Conservation (phyloP, 2,797 vertebrate genomes). For the Adelosebastes latens region DNA sequence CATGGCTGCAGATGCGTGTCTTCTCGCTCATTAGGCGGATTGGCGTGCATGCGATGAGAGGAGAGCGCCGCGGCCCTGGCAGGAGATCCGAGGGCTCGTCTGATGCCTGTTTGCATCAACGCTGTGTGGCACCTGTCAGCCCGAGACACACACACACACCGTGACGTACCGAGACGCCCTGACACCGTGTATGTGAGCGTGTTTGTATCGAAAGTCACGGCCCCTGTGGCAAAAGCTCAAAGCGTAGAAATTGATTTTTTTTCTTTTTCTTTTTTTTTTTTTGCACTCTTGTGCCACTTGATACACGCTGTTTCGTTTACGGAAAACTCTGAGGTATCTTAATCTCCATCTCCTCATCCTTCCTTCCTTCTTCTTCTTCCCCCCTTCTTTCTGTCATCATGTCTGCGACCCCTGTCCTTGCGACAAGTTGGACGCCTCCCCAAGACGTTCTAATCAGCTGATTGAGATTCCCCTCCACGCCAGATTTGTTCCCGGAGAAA, state of each 20-base stretch:
- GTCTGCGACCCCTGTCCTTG: constrained; percentile 47
- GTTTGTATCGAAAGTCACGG: constrained; percentile 45
- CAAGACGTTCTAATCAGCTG: constrained; percentile 49
- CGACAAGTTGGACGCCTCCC: constrained; percentile 54
- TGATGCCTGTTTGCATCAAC: constrained; percentile 87
- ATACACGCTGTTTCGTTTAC: constrained; percentile 50
- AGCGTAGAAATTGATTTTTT: constrained; percentile 52
- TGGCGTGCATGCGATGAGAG: constrained; percentile 47
- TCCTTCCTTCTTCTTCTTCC: neutral
- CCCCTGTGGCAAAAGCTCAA: constrained; percentile 61
- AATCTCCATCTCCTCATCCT: constrained; percentile 12
- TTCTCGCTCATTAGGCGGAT: constrained; percentile 68
- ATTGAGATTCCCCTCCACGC: constrained; percentile 41
- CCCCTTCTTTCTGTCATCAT: neutral
- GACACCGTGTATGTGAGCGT: constrained; percentile 44
- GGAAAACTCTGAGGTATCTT: constrained; percentile 37
- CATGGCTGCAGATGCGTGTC: constrained; percentile 39
- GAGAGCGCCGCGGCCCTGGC: constrained; percentile 82
- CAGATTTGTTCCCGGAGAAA: constrained; percentile 2
- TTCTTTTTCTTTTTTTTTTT: constrained; percentile 9
- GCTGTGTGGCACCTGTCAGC: constrained; percentile 80
- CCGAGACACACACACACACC: constrained; percentile 43
- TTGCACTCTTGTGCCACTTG: constrained; percentile 49
- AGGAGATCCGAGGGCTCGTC: constrained; percentile 85
- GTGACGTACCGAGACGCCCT: constrained; percentile 63